Percentiles rank a stretch among this genome's conserved stretches.
Conservation (phyloP, 2,888 invertebrate genomes). For the Limnephilus marmoratus region DNA sequence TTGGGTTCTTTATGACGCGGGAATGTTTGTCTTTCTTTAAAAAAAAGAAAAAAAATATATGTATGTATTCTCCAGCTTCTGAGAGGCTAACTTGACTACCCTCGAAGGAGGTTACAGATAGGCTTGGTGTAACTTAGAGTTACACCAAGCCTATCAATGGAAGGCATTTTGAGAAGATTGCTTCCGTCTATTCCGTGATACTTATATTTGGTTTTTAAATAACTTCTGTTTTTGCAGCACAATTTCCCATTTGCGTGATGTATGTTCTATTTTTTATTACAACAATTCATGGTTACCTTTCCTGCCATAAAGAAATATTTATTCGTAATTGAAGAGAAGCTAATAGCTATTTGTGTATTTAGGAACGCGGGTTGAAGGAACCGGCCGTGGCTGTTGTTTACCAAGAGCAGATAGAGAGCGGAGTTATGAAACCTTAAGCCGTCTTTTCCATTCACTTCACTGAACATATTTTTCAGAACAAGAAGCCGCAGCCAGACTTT, state of each 20-base stretch:
- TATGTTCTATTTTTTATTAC: background rate
- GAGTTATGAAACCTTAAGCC: constrained; percentile 34
- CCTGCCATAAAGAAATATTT: background rate
- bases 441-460: constrained; percentile 33
- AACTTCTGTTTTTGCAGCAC: background rate
- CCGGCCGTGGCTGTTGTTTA: constrained; percentile 9
- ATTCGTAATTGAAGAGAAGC: background rate
- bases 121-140: no score
- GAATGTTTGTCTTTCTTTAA: no score
- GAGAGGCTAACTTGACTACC: no score
- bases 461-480: constrained; percentile 35
- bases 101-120: no score
- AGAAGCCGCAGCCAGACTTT: constrained; percentile 16
- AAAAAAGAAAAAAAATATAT: no score
- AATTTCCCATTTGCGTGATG: background rate
- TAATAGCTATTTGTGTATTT: background rate
- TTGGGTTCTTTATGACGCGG: no score
- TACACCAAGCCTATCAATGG: no score
- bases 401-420: background rate
- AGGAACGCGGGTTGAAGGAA: background rate
- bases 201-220: no score
- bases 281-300: background rate
- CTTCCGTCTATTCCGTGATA: no score
- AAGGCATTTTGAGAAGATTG: no score
- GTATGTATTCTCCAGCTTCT: no score